These are phyloP conservation scores for Eretmochelys imbricata DNA, from an alignment of 2,113 vertebrate species.

Conservation along the genomic window DNA sequence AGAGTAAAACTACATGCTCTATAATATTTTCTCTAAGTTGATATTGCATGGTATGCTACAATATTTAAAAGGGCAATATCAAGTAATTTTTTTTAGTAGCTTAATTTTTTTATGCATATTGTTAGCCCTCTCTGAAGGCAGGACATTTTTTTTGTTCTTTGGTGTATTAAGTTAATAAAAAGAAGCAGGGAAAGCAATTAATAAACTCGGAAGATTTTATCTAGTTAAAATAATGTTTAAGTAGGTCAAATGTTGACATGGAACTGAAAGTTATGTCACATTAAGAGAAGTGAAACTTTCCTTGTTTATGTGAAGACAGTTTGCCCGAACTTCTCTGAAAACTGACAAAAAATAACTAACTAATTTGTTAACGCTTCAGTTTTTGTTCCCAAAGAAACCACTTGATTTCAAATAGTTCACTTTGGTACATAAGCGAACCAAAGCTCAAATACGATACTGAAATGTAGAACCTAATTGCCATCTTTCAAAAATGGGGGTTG, in stretches of 20 bases:
- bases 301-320: not conserved
- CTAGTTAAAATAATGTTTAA: not conserved
- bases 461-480: not conserved
- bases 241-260: not conserved
- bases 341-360: not conserved
- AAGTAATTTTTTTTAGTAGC: not conserved
- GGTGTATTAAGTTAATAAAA: not conserved
- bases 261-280: not conserved
- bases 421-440: not conserved
- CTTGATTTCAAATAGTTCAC: too few relatives aligned
- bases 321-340: not conserved
- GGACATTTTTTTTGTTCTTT: not conserved
- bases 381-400: not conserved
- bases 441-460: not conserved
- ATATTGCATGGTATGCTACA: not conserved
- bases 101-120: accelerated
- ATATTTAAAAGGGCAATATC: not conserved
- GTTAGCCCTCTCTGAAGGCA: not conserved
- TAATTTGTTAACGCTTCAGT: too few relatives aligned
- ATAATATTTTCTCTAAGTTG: not conserved
- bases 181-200: not conserved
- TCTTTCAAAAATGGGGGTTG: not conserved
- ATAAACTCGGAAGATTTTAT: not conserved
- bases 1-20: not conserved
- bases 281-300: not conserved